Percentiles rank a stretch among this genome's conserved stretches.
These are phyloP conservation scores for Xenotilapia caudafasciata DNA, from an alignment of 2,113 vertebrate genomes.

Conservation along the genomic window DNA sequence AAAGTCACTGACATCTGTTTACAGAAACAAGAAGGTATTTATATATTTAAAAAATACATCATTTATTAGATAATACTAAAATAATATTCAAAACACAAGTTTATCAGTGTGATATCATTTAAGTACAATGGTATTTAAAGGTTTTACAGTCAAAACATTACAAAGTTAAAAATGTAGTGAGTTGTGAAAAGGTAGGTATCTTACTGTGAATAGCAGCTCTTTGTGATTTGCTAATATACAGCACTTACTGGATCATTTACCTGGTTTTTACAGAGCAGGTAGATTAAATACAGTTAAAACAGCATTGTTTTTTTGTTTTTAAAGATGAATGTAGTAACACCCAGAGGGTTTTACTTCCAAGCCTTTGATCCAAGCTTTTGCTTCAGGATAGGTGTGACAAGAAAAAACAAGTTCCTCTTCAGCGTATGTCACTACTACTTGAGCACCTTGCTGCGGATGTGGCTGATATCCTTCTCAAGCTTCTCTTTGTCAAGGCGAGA, in stretches of 20 bases:
- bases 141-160: not conserved
- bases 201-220: not conserved
- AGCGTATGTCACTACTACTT: not conserved
- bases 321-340: not conserved
- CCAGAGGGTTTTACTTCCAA: not conserved
- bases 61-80: not conserved
- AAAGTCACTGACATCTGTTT: not conserved
- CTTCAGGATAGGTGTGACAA: not conserved
- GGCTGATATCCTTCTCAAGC: constrained; percentile 71
- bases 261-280: not conserved
- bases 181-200: not conserved
- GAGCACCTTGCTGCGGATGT: constrained; percentile 61
- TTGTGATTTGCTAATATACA: not conserved
- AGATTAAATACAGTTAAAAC: not conserved
- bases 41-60: not conserved
- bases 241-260: not conserved
- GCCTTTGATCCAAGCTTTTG: not conserved
- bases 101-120: not conserved
- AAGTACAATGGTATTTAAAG: not conserved
- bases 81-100: not conserved
- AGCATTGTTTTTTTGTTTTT: not conserved
- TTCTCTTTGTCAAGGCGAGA: constrained; percentile 75
- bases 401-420: not conserved
- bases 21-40: not conserved
- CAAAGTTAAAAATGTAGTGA: not conserved